These are phyloP conservation scores for Nannospalax galili DNA, from an alignment of 2,113 vertebrate genomes.

Conservation along the genomic window DNA sequence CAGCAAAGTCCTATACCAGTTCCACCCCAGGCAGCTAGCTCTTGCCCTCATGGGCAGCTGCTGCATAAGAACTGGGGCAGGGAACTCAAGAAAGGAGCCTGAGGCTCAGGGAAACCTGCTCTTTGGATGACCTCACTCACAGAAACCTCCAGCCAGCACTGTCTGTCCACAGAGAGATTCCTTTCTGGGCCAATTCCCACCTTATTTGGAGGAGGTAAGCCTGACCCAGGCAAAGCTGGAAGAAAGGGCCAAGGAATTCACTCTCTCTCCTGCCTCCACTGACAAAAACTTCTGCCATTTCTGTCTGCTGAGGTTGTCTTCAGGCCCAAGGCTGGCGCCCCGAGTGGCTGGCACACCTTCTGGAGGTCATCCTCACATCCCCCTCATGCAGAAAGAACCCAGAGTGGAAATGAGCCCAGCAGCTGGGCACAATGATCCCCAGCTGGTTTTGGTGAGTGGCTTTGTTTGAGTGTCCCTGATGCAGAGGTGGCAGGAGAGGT, in stretches of 20 bases:
- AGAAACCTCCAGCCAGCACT: not conserved
- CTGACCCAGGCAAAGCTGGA: not conserved
- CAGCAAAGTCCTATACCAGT: not conserved
- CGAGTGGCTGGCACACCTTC: not conserved
- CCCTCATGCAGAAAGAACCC: not conserved
- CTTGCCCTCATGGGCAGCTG: not conserved
- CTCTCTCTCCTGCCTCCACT: not conserved
- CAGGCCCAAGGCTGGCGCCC: not conserved
- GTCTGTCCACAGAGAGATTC: not conserved
- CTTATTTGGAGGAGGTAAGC: not conserved
- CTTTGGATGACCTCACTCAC: not conserved
- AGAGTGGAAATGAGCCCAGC: not conserved
- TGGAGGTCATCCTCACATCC: not conserved
- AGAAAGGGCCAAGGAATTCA: not conserved
- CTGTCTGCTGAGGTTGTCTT: not conserved
- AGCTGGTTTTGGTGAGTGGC: accelerated
- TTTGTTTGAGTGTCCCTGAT: not conserved
- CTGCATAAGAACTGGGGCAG: not conserved
- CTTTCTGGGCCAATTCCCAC: not conserved
- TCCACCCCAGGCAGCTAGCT: not conserved
- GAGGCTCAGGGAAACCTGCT: not conserved
- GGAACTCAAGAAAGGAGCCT: not conserved
- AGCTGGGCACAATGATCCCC: not conserved
- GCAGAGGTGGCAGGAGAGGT: not conserved
- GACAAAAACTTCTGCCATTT: not conserved